Evolutionary conservation across 1,140 invertebrate genomes (phyloP), one percentile per base, ranked within the genome.

Genomic region (Hylyphantes graminicola): DNA sequence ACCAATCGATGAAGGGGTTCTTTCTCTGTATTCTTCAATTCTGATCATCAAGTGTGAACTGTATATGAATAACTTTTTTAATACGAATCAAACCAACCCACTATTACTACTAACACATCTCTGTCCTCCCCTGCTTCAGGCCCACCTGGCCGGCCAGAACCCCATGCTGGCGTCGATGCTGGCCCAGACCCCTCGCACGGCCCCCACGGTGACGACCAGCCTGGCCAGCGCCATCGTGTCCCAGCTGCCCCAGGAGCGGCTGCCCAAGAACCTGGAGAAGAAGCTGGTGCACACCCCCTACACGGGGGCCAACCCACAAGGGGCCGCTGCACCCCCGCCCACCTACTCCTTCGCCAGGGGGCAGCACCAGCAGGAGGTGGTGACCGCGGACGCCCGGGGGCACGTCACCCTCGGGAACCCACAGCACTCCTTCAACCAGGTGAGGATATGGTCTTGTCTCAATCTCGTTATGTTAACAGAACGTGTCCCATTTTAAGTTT

Each of bases 151-250:
- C 72, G 83, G 83, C 61, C 87, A 87, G 50, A 88, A 88, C 79
- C 88, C 88, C 35, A 88, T 88, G 88, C 77, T 88, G n/a, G 86
- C 87, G n/a, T 87, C 86, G 17, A 88, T 88, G 88, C 80, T 88
- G 48, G 87, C 88, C 48, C 86, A 87, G 64, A 88, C 88, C 35
- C 87, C 87, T 6, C 78, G 68, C 48, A 85, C 86, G 17, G 72
- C 87, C 19, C 85, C 87, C 63, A 57, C 85, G 13, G 85, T 87
- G n/a, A 87, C 87, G 11, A 87, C 87, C 7, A 85, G 80, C n/a
- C 77, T 88, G 21, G 85, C 88, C 11, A 87, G 82, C 55, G 85
- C 87, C 8, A 87, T 88, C 65, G 86, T 88, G 5, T 86, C 87
- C 15, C 86, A 87, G 75, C 79, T 88, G 70, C 88, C 88, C 72